Evolutionary conservation across 1,140 invertebrate genomes (phyloP).

Genomic region (Pseudachorutes palmiensis): DNA sequence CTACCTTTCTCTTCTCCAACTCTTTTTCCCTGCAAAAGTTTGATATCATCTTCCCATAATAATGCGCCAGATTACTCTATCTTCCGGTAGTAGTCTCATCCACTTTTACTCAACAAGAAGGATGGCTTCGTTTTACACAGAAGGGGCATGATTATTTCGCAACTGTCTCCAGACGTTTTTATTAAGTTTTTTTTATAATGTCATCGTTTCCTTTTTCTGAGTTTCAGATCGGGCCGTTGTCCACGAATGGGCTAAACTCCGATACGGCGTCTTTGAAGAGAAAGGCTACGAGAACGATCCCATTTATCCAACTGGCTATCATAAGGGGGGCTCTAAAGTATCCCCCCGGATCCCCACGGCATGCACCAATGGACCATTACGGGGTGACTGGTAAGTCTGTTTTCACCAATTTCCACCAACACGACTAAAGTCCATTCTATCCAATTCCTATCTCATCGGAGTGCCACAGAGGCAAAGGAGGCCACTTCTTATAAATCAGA

Average conservation of each 20-base stretch:
- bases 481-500: too few species aligned
- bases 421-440: too few species aligned
- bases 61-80: too few species aligned
- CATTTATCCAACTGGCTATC: constrained; percentile 42
- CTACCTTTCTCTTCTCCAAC: background rate
- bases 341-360: constrained; percentile 22
- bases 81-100: too few species aligned
- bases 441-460: too few species aligned
- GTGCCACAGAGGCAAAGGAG: too few species aligned
- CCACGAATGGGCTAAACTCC: constrained; percentile 47
- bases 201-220: constrained; percentile 9
- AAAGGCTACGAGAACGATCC: constrained; percentile 42
- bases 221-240: constrained; percentile 40
- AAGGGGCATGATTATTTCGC: background rate
- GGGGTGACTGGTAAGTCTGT: constrained; percentile 30
- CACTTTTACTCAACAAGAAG: too few species aligned
- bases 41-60: background rate
- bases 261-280: constrained; percentile 49
- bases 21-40: background rate
- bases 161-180: constrained; percentile 1
- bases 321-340: constrained; percentile 14
- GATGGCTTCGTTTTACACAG: background rate
- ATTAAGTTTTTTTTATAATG: background rate
- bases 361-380: constrained; percentile 35
- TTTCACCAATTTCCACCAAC: too few species aligned